Base-by-base conservation (phyloP, 2,888 invertebrate genomes). In the Drosophila kambysellisi region DNA sequence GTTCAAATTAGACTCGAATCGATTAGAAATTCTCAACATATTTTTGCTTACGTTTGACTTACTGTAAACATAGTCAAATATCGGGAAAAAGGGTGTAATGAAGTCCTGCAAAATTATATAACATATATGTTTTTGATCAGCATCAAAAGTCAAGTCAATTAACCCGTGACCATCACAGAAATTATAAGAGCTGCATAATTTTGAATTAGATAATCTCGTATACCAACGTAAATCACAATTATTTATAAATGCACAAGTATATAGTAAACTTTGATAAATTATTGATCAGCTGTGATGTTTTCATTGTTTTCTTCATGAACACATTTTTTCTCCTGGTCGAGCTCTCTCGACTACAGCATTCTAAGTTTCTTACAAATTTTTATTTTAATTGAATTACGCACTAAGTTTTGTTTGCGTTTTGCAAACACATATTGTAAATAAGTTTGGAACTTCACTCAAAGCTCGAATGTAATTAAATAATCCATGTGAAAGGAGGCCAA, bases 401-500 rank as follows among this genome's bases (percentile, higher is more conserved):
- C 30, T 41, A 56, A 51, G 63, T 50, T 29, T 52, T 52, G 50
- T 64, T 35, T 62, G 67, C 67, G 37, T 63, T 50, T 63, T 39
- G 35, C 53, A 60, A 76, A 53, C 69, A 46, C 46, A 46, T 46
- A 15, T 73, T 50, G 11, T 15, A 61, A 67, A 68, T 58, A 41
- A 12, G 50, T 63, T 43, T 29, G 33, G 33, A 57, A 20, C 29
- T 60, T 17, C 9, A 50, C 30, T 9, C 25, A 25, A 61, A 64
- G 56, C 17, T 25, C 43, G 37, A 61, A 54, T 35, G 56, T 64
- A 74, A 77, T 77, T 64, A 74, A 70, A 39, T 46, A 46, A 25
- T 25, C 54, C 66, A 61, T 60, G 53, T 56, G 20, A 50, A 20
- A 15, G 43, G 39, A 32, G 46, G 20, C 6, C 43, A 57, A 79